These are phyloP conservation scores for Nephrocerus scutellatus DNA, from an alignment of 2,888 invertebrate genomes.

Conservation along the genomic window DNA sequence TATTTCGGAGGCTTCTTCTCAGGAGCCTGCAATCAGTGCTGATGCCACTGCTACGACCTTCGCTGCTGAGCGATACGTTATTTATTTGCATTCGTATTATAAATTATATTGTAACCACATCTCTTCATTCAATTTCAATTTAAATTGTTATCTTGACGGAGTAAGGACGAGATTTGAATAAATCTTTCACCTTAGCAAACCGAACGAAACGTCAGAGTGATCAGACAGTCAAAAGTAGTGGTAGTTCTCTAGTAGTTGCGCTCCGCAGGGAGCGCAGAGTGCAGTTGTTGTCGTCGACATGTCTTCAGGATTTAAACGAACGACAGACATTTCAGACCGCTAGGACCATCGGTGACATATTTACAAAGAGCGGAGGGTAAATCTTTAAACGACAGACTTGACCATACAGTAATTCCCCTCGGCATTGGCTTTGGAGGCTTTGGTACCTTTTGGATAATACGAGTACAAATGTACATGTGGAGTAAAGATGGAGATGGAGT, in stretches of 20 bases:
- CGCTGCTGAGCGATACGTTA: constrained; percentile 30
- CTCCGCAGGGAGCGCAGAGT: constrained; percentile 17
- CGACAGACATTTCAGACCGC: constrained; percentile 26
- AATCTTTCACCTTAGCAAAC: constrained; percentile 35
- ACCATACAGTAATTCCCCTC: too few relatives aligned
- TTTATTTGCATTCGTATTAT: constrained; percentile 43
- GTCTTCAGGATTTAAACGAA: constrained; percentile 33
- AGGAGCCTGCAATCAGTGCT: constrained; percentile 13
- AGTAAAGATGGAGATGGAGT: not conserved
- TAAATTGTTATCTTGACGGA: constrained; percentile 46
- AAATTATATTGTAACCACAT: constrained; percentile 48
- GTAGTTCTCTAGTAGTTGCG: too few relatives aligned
- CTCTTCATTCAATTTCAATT: constrained; percentile 48
- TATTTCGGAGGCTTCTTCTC: too few relatives aligned
- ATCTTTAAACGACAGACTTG: too few relatives aligned
- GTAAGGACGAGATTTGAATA: constrained; percentile 39
- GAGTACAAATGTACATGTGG: too few relatives aligned
- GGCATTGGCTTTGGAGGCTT: not conserved
- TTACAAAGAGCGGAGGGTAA: too few relatives aligned
- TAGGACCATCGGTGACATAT: too few relatives aligned
- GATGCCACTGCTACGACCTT: constrained; percentile 15
- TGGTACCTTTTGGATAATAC: too few relatives aligned
- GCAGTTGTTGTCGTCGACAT: constrained; percentile 31
- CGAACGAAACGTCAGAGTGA: constrained; percentile 16
- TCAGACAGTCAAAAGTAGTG: too few relatives aligned